Conservation (phyloP, 2,888 invertebrate species). For the Athalia cordata region DNA sequence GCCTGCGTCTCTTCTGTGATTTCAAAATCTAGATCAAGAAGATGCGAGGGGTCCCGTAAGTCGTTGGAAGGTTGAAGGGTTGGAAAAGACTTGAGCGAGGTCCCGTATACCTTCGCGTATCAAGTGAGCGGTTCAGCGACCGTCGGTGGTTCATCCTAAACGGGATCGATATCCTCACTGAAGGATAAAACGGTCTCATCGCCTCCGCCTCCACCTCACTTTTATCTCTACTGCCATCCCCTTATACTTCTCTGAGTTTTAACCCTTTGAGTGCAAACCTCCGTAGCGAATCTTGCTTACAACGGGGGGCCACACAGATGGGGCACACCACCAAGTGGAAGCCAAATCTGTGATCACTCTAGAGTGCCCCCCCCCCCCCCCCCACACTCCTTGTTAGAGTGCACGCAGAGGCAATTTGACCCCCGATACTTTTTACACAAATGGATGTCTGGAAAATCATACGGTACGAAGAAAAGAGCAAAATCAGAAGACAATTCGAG, state of each 20-base stretch:
- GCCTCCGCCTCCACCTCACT: constrained; percentile 1
- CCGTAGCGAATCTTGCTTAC: background rate
- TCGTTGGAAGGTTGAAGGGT: constrained; percentile 14
- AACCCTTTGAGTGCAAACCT: constrained; percentile 14
- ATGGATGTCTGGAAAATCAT: too few relatives aligned
- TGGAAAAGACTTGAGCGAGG: constrained; percentile 29
- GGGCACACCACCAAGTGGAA: too few relatives aligned
- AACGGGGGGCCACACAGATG: background rate
- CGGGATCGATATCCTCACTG: constrained; percentile 41
- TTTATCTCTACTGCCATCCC: background rate
- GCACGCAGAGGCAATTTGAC: too few relatives aligned
- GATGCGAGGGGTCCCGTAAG: constrained; percentile 10
- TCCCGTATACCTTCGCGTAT: constrained; percentile 26
- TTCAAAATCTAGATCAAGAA: constrained; percentile 30
- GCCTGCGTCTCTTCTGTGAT: constrained; percentile 12
- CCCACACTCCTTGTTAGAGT: too few relatives aligned
- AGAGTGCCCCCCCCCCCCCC: too few relatives aligned
- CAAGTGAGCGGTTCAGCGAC: constrained; percentile 39
- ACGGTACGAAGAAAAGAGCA: too few relatives aligned
- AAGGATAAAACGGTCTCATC: constrained; percentile 38
- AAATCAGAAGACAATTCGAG: too few relatives aligned
- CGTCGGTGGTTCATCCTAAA: constrained; percentile 30
- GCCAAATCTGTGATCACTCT: too few relatives aligned
- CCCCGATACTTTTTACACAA: too few relatives aligned
- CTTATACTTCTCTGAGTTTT: background rate